Base-by-base conservation (phyloP, 35 echinoderm and acorn worm genomes). In the Chiridota heheva region DNA sequence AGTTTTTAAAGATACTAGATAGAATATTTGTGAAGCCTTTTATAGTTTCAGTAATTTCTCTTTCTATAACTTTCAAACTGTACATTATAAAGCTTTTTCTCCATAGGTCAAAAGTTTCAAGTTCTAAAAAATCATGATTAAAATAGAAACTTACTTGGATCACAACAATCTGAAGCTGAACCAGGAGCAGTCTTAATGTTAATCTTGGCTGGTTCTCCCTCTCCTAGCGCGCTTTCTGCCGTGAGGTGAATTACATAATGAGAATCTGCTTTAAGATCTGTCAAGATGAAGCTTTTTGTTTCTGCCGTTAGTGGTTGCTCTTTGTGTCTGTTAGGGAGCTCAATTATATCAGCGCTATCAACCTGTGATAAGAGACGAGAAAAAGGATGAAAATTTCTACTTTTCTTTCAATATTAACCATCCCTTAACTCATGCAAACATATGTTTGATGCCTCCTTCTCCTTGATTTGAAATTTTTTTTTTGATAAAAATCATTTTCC, bases 121-220 rank as follows among this genome's bases (percentile, higher is more conserved):
- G n/a, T n/a, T n/a, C n/a, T n/a, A n/a, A n/a, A n/a, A n/a, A n/a
- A n/a, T n/a, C n/a, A n/a, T n/a, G n/a, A n/a, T n/a, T n/a, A 36
- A 2, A 39, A 69, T 36, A 10, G 7, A 71, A 16, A 76, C 75
- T 71, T 62, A 60, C 51, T 58, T 63, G 86, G 86, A 49, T 73
- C 17, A 2, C 60, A 33, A 1, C 77, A 72, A 36, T 42, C 39
- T 10, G 51, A 51, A 0, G 51, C 2, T n/a, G 51, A 60, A 61
- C 75, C 75, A 49, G 38, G 75, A 20, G 75, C 75, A 7, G 75
- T 78, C 17, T 58, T 60, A 18, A 82, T 62, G 20, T 72, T 89
- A 12, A 67, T 81, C 7, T 70, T 60, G 18, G 60, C 64, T 35
- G 86, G 66, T 48, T 60, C 67, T 35, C 86, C 78, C 17, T 60